phyloP scores from a whole-genome alignment of 2,888 invertebrate species.

The Rhodophaea formosa region DNA sequence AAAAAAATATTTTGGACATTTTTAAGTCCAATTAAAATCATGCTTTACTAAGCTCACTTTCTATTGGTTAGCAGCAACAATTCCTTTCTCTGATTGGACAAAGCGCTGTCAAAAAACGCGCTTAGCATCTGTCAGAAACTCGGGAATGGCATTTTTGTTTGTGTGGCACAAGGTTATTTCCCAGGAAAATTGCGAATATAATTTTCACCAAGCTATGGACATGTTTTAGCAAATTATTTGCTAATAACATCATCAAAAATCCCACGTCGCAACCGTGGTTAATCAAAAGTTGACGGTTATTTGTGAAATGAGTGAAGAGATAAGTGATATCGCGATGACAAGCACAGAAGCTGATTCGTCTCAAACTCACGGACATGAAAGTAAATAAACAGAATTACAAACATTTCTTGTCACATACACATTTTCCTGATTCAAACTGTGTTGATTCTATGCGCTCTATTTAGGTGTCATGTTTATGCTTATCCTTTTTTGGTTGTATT shows the following conservation, averaged over 20 bases:
- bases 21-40: neutral
- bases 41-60: neutral
- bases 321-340: constrained; percentile 60
- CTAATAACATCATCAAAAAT: neutral
- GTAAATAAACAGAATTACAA: constrained; percentile 57
- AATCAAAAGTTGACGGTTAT: constrained; percentile 22
- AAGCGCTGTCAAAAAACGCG: neutral
- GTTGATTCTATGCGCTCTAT: too few relatives aligned
- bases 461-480: too few relatives aligned
- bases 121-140: neutral
- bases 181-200: neutral
- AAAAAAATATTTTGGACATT: neutral
- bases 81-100: neutral
- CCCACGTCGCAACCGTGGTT: constrained; percentile 1
- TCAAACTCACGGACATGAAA: constrained; percentile 66
- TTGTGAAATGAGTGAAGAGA: constrained; percentile 57
- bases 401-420: constrained; percentile 7
- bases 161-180: constrained; percentile 1
- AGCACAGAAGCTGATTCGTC: constrained; percentile 66
- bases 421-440: too few relatives aligned
- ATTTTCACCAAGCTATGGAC: neutral
- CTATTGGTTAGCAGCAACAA: neutral
- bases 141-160: neutral
- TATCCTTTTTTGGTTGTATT: too few relatives aligned
- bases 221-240: neutral